phyloP scores from a whole-genome alignment of 2,797 vertebrate genomes.

The Macropus fuliginosus region DNA sequence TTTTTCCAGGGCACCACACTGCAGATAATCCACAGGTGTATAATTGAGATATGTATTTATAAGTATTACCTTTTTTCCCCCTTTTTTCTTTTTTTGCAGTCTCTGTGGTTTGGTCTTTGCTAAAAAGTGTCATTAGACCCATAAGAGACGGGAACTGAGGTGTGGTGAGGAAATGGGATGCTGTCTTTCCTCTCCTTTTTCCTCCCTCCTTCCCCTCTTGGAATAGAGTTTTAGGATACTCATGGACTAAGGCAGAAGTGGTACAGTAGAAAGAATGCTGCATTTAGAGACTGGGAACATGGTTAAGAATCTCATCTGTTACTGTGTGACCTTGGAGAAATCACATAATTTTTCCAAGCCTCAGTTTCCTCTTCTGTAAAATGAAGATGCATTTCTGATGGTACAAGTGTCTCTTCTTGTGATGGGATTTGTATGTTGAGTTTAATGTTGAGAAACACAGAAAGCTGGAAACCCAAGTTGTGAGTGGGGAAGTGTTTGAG shows the following conservation, averaged over 20 bases:
- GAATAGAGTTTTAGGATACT: background rate
- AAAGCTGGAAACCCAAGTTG: slow-evolving; percentile 13
- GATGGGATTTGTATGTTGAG: slow-evolving; percentile 10
- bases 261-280: background rate
- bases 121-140: background rate
- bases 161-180: background rate
- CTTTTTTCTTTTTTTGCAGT: slow-evolving; percentile 30
- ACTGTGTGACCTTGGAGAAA: background rate
- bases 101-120: background rate
- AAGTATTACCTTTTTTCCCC: background rate
- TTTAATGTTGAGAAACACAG: background rate
- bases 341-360: background rate
- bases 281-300: background rate
- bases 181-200: background rate
- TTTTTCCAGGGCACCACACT: background rate
- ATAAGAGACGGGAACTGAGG: background rate
- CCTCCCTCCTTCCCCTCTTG: background rate
- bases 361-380: background rate
- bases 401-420: background rate
- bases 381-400: background rate
- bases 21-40: slow-evolving; percentile 33
- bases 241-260: background rate
- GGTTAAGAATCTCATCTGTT: background rate
- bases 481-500: background rate
- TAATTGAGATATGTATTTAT: background rate